Conservation (phyloP, 2,113 vertebrate genomes). For the Gracilinanus agilis region DNA sequence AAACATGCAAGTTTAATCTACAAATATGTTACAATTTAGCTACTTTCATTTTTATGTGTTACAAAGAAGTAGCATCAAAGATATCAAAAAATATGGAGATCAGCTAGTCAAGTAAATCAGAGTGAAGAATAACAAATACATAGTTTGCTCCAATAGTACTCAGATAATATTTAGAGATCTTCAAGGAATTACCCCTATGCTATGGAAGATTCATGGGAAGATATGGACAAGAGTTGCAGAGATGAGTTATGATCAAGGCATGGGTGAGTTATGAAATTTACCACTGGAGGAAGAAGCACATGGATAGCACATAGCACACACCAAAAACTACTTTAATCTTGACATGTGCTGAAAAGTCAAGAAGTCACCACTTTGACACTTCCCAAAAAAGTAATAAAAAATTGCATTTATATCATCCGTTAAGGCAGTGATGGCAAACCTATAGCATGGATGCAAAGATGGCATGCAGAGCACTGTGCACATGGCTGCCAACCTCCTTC, state of each 20-base stretch:
- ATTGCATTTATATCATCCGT: not conserved
- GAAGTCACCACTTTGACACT: not conserved
- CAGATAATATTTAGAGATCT: not conserved
- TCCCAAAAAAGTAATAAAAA: not conserved
- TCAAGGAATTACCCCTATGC: not conserved
- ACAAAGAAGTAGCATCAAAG: not conserved
- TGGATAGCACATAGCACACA: not conserved
- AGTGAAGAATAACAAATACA: not conserved
- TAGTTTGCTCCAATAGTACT: not conserved
- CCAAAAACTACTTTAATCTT: not conserved
- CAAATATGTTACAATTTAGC: not conserved
- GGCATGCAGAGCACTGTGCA: too few species aligned
- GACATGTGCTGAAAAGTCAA: not conserved
- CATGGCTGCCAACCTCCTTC: too few species aligned
- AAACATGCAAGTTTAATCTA: constrained; percentile 18
- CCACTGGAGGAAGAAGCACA: not conserved
- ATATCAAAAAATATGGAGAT: not conserved
- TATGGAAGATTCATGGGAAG: not conserved
- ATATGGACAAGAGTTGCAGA: not conserved
- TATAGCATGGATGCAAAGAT: too few species aligned
- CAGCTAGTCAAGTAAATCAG: not conserved
- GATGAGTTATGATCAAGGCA: not conserved
- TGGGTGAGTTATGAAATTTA: not conserved
- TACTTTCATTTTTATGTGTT: constrained; percentile 6
- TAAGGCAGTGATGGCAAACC: too few species aligned